Conservation (phyloP, 2,797 vertebrate species). For the Chrysocyon brachyurus region DNA sequence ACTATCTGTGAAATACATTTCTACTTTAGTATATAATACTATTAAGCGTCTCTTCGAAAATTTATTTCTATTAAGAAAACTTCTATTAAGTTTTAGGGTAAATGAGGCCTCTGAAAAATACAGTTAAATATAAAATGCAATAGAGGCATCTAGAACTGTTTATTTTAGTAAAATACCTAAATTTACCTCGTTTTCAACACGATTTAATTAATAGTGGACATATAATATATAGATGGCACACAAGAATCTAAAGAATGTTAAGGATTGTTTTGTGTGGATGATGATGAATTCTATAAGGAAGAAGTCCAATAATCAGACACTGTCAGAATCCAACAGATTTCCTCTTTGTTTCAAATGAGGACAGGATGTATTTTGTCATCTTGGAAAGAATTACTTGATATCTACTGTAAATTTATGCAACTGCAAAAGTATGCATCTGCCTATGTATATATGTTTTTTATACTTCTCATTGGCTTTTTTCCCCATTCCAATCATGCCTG, state of each 20-base stretch:
- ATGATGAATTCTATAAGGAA: not conserved
- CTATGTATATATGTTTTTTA: not conserved
- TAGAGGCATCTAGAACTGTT: not conserved
- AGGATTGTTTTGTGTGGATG: not conserved
- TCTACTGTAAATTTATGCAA: not conserved
- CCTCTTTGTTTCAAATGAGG: conserved; percentile 33
- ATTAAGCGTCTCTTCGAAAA: conserved; percentile 18
- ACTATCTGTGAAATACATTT: not conserved
- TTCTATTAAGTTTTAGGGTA: not conserved
- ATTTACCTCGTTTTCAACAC: conserved; percentile 8
- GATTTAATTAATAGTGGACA: not conserved
- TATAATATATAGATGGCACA: not conserved
- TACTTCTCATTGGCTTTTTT: not conserved
- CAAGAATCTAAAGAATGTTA: not conserved
- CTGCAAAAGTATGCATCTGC: not conserved
- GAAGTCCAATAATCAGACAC: not conserved
- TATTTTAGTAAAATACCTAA: conserved; percentile 59
- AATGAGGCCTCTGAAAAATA: not conserved
- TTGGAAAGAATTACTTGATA: conserved; percentile 11
- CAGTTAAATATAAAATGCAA: not conserved
- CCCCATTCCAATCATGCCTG: not conserved
- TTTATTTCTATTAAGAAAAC: not conserved
- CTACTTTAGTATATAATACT: not conserved
- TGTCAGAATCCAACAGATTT: conserved; percentile 40
- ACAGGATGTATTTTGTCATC: not conserved